Percentiles rank a stretch among this genome's conserved stretches.
These are phyloP conservation scores for Drosophila subsilvestris DNA, from an alignment of 2,888 invertebrate species.

Conservation along the genomic window DNA sequence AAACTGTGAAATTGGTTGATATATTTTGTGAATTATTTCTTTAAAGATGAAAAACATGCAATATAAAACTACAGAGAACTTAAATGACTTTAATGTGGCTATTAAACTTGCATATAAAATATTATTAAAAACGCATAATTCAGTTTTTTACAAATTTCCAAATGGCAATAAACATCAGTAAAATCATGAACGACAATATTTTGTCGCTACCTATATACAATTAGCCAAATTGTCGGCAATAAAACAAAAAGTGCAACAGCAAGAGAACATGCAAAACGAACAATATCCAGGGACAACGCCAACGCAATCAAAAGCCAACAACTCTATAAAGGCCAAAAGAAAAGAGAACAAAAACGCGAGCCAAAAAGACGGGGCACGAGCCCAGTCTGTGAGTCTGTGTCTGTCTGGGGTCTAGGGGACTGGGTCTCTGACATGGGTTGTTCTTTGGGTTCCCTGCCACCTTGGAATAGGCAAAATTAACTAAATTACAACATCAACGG, in stretches of 20 bases:
- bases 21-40: neutral
- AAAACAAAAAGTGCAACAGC: slow-evolving; percentile 69
- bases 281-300: slow-evolving; percentile 62
- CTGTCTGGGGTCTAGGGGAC: slow-evolving; percentile 28
- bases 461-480: slow-evolving; percentile 81
- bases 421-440: slow-evolving; percentile 47
- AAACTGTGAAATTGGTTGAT: neutral
- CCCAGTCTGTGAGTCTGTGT: slow-evolving; percentile 46
- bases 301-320: slow-evolving; percentile 70
- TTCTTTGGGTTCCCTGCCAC: slow-evolving; percentile 70
- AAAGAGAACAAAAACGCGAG: slow-evolving; percentile 33
- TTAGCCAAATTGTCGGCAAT: slow-evolving; percentile 72
- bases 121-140: neutral
- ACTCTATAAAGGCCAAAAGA: slow-evolving; percentile 61
- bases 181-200: slow-evolving; percentile 24
- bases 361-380: slow-evolving; percentile 48
- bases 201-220: slow-evolving; percentile 59
- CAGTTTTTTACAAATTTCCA: slow-evolving; percentile 1
- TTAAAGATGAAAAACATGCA: neutral
- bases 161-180: slow-evolving; percentile 18
- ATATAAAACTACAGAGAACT: neutral
- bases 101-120: neutral
- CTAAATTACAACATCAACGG: slow-evolving; percentile 76
- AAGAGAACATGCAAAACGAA: slow-evolving; percentile 48
- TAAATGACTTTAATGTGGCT: neutral